Base-by-base conservation (phyloP, 2,113 vertebrate species). In the Bettongia penicillata region DNA sequence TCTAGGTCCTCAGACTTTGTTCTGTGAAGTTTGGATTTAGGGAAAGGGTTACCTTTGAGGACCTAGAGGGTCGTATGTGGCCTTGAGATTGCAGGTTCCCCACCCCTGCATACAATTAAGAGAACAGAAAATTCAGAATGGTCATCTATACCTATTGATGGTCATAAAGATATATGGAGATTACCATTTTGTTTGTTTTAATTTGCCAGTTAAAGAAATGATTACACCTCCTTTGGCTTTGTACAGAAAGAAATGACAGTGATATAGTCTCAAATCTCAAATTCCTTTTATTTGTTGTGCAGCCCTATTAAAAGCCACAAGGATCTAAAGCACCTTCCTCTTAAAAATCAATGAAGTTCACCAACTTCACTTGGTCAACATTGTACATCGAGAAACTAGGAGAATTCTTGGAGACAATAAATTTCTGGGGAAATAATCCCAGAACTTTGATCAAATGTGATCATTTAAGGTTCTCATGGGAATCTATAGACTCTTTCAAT, bases 381-480 rank as follows among this genome's bases (percentile, higher is more conserved):
- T 43, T 84, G 19, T 84, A n/a, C 25, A 19, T 8, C 43, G 37
- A 84, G 37, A 84, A 43, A 84, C 14, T 43, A 25, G 68, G 14
- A 43, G 1, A 43, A n/a, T 84, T 16, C 9, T 37, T 68, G 12
- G 61, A 68, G 12, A 68, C 8, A 68, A n/a, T 6, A n/a, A 31
- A 68, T 68, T 68, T 68, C 61, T 37, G 31, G 12, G 14, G 14
- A 68, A 16, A 68, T n/a, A 19, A 68, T 10, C 28, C 26, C 26
- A 57, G 2, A 57, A 31, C 11, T 16, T 37, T 68, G 31, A 14
- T 37, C 3, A 68, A 68, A 68, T 68, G 3, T 3, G 91, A 84
- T 14, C 51, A 92, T 53, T 97, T 97, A 49, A 93, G 8, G 8
- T 31, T 93, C 49, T 51, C 93, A 94, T 55, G 2, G 16, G 96